A percentile compares a stretch with the other conserved stretches of the same genome.
Evolutionary conservation across 2,113 vertebrate species (phyloP).

Genomic region (Aptenodytes patagonicus): DNA sequence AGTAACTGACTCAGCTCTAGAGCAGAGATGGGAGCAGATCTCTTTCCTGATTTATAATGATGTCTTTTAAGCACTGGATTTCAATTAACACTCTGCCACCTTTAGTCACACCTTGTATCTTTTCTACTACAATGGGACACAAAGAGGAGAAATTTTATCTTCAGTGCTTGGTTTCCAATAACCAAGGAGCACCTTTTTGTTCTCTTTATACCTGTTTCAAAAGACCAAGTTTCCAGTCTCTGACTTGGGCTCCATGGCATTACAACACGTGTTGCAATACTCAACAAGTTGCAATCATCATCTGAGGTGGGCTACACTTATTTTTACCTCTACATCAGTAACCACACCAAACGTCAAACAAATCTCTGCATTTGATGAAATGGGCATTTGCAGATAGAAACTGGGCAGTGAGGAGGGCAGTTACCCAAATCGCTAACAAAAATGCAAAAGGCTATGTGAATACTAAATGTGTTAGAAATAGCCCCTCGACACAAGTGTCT

Average conservation of each 20-base stretch:
- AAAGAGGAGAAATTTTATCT: neutral
- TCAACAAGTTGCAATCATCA: neutral
- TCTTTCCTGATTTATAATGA: neutral
- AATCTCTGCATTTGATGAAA: neutral
- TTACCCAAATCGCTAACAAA: neutral
- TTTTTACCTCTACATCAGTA: neutral
- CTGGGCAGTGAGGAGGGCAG: neutral
- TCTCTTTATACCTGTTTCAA: neutral
- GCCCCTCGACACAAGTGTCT: neutral
- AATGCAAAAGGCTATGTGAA: neutral
- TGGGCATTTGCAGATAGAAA: neutral
- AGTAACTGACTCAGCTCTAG: neutral
- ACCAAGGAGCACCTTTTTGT: neutral
- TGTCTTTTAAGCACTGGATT: neutral
- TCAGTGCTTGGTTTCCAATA: neutral
- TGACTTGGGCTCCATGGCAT: fast-evolving
- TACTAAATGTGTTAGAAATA: neutral
- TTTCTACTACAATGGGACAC: neutral
- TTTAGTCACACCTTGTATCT: neutral
- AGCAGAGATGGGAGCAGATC: neutral
- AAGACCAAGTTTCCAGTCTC: neutral
- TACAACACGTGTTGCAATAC: neutral
- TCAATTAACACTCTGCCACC: neutral
- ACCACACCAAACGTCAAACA: neutral
- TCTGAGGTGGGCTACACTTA: neutral